Base-by-base conservation (phyloP, 2,113 vertebrate genomes). In the Myrmecophaga tridactyla region DNA sequence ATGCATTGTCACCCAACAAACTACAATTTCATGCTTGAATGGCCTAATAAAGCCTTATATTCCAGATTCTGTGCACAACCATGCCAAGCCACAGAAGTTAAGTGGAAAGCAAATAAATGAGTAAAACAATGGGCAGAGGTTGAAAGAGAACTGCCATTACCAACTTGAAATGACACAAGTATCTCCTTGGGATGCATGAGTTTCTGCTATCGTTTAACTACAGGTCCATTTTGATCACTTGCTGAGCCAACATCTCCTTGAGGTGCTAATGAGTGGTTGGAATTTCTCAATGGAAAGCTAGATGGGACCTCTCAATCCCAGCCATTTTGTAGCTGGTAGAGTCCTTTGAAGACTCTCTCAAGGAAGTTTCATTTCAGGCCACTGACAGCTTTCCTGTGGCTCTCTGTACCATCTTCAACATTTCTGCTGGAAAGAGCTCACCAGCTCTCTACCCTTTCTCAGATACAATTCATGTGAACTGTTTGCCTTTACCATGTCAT, bases 1-100 rank as follows among this genome's bases (percentile, higher is more conserved):
- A 96, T 69, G 31, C 76, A 81, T 78, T 97, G 86, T 97, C 92
- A 98, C 90, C 91, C 90, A 97, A 98, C 94, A 96, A 95, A 95
- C 91, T 94, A 87, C 97, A 95, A 98, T 98, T 98, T 98, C 84
- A 90, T 97, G 96, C 96, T 89, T 96, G 96, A 95, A 67, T 95
- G 95, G 84, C 84, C 90, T 96, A 88, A 96, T 86, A 96, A 17
- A 97, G 95, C 77, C 92, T 77, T 78, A 89, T 94, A 83, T 80
- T 92, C 80, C 65, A 73, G 90, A 82, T 77, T 87, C 92, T 94
- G 60, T 56, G 34, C 27, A 86, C 48, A 75, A 3, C 20, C 77
- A 63, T 0, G 23, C 67, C 23, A 60, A 31, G 8, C 14, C 46
- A 72, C 58, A 75, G 67, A 76, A 72, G 92, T 80, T 56, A 87